A percentile compares a stretch with the other conserved stretches of the same genome.
Evolutionary conservation across 2,797 vertebrate species (phyloP).

Genomic region (Ambastaia sidthimunki): DNA sequence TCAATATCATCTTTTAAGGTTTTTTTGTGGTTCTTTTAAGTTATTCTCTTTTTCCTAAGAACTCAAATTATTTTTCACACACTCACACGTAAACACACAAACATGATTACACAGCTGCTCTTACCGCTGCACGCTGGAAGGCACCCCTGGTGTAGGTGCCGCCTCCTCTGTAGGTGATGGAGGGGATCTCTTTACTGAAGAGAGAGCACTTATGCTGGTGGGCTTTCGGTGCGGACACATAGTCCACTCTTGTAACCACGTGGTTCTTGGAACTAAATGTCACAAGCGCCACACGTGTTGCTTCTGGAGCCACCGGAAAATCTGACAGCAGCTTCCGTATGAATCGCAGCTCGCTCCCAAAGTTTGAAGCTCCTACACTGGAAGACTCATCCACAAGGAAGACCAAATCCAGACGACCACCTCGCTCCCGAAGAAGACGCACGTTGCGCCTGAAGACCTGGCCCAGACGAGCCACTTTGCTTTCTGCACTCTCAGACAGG

Average conservation of each 20-base stretch:
- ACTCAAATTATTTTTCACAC: neutral
- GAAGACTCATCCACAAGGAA: slow-evolving; percentile 98
- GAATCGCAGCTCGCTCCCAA: slow-evolving; percentile 92
- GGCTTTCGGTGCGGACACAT: slow-evolving; percentile 87
- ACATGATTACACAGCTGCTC: slow-evolving; percentile 53
- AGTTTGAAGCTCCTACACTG: slow-evolving; percentile 91
- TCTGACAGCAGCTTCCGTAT: slow-evolving; percentile 95
- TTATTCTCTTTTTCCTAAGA: neutral
- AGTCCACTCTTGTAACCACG: slow-evolving; percentile 92
- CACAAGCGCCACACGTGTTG: slow-evolving; percentile 94
- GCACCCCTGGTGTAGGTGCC: slow-evolving; percentile 97
- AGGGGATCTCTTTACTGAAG: slow-evolving; percentile 92
- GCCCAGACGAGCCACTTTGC: slow-evolving; percentile 90
- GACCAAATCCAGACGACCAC: slow-evolving; percentile 87
- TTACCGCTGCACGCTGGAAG: slow-evolving; percentile 96
- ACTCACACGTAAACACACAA: neutral
- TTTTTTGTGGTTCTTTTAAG: too few relatives aligned
- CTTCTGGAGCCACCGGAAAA: slow-evolving; percentile 90
- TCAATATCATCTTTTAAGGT: neutral
- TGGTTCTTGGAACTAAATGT: slow-evolving; percentile 96
- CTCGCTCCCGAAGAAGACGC: slow-evolving; percentile 87
- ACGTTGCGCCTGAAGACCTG: slow-evolving; percentile 89
- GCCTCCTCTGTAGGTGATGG: slow-evolving; percentile 92
- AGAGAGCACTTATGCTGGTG: slow-evolving; percentile 96
- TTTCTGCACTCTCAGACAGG: slow-evolving; percentile 80